Percentiles rank a stretch among this genome's conserved stretches.
phyloP scores from a whole-genome alignment of 2,113 vertebrate species.

The Calonectris borealis region DNA sequence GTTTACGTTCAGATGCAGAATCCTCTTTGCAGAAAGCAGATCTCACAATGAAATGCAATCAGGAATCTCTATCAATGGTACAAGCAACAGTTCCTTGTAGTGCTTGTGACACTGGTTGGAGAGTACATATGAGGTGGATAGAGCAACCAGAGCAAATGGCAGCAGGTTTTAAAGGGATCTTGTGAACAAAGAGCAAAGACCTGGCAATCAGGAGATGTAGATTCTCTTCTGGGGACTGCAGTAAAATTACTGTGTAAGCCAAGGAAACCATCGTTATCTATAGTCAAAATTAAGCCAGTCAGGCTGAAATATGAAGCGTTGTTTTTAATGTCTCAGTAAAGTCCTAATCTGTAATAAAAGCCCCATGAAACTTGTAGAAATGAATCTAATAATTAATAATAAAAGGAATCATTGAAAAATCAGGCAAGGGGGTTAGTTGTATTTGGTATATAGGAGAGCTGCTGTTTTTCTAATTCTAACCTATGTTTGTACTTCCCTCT shows the following conservation, averaged over 20 bases:
- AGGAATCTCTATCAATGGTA: background rate
- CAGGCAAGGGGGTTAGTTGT: background rate
- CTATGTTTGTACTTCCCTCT: background rate
- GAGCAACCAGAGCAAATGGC: background rate
- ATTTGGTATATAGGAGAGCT: background rate
- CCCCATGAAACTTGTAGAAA: background rate
- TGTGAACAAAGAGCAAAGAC: background rate
- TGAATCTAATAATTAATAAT: background rate
- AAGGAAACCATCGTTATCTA: background rate
- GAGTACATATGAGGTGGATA: background rate
- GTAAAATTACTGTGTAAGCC: background rate
- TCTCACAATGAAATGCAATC: background rate
- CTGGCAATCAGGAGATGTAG: background rate
- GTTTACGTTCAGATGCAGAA: background rate
- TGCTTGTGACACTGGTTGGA: background rate
- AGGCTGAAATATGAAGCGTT: background rate
- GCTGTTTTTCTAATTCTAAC: background rate
- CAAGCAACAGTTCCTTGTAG: background rate
- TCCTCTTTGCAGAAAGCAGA: background rate
- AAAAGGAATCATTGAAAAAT: background rate
- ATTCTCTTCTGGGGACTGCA: background rate
- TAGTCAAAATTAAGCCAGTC: background rate
- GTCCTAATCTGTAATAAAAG: background rate
- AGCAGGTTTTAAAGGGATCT: background rate
- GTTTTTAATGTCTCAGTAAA: background rate